These are phyloP conservation scores for Mionectes macconnelli DNA, from an alignment of 2,113 vertebrate species.

Conservation along the genomic window DNA sequence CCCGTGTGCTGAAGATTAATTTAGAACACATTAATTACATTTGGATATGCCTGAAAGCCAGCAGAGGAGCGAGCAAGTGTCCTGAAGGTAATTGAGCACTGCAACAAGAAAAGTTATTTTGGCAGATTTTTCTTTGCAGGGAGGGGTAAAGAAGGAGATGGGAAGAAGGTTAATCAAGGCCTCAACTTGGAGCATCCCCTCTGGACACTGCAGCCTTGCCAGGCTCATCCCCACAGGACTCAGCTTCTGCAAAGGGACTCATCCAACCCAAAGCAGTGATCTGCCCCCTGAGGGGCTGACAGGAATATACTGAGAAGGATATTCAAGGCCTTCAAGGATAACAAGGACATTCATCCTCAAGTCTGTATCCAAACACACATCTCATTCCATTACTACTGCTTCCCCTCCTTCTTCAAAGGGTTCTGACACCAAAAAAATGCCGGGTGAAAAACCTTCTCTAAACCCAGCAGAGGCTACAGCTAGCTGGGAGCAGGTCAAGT, in stretches of 20 bases:
- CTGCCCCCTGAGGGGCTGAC: background rate
- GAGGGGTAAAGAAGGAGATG: background rate
- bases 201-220: background rate
- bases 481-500: background rate
- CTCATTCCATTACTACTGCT: background rate
- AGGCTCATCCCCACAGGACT: accelerated
- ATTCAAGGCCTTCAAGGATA: background rate
- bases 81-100: background rate
- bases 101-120: background rate
- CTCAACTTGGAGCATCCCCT: background rate
- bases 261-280: background rate
- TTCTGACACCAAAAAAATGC: background rate
- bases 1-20: conserved; percentile 20
- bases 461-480: background rate
- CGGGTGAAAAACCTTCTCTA: background rate
- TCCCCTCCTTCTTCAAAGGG: background rate
- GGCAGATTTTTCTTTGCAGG: background rate
- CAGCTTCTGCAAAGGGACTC: background rate
- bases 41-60: conserved; percentile 20
- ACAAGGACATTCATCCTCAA: background rate
- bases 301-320: accelerated
- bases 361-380: background rate
- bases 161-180: background rate
- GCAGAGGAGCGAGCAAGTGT: background rate
- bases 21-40: conserved; percentile 59